Evolutionary conservation across 2,797 vertebrate genomes (phyloP), one percentile per base, ranked within the genome.

Genomic region (Danio kyathit): DNA sequence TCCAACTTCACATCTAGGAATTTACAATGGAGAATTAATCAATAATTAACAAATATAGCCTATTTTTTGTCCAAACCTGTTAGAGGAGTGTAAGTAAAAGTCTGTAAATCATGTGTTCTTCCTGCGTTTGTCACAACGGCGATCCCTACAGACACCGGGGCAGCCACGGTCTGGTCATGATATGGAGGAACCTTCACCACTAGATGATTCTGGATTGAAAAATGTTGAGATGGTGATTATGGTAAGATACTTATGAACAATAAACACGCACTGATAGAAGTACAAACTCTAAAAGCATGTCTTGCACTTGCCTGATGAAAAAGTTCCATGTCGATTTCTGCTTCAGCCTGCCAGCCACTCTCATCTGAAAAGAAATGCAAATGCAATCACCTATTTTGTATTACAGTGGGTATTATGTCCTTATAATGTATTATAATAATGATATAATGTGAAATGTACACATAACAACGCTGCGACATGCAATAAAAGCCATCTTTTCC

Each of bases 281-380:
- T 29, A 7, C 51, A 61, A 54, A 46, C 6, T 54, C 21, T 38
- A n/a, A 21, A 46, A 4, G 6, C 4, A 46, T 46, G 14, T 43
- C 10, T n/a, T 43, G 13, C 16, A 80, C 81, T 84, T 96, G 98
- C 98, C 97, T 99, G 98, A 93, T 99, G 98, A 90, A 99, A 99
- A 87, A 99, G 94, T 90, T 99, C 98, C 96, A 98, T 98, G 90
- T 99, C 98, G 61, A 99, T 99, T 92, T 98, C 97, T 88, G 98
- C 98, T 92, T 99, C 98, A 40, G 96, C 96, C 87, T 99, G 97
- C 98, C 98, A 99, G 17, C 95, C 96, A 88, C 91, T 95, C 87
- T 99, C 98, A 93, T 99, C 98, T 99, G 90, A 66, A 17, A 38
- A 83, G 78, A 85, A 51, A 60, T 29, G 29, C 3, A 29, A 29